These are phyloP conservation scores for Chelonus insularis DNA, from an alignment of 1,140 invertebrate species.

Conservation along the genomic window DNA sequence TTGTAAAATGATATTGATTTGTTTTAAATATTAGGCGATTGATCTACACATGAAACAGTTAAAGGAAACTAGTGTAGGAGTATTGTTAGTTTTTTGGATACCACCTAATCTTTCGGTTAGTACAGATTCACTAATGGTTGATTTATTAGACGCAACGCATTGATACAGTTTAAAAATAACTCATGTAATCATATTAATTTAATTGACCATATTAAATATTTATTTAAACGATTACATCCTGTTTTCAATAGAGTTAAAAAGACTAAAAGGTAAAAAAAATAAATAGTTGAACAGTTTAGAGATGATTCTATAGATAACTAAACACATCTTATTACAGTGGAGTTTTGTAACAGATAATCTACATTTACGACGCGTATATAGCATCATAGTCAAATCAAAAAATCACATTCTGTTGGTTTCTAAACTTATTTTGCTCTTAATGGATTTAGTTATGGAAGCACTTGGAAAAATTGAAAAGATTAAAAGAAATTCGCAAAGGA, in stretches of 20 bases:
- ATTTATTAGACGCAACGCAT: conserved; percentile 54
- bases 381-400: conserved; percentile 59
- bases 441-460: conserved; percentile 65
- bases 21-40: conserved; percentile 40
- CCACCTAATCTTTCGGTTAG: conserved; percentile 52
- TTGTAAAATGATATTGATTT: conserved; percentile 1
- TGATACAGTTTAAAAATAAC: conserved; percentile 57
- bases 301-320: too few relatives aligned
- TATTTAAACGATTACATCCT: conserved; percentile 54
- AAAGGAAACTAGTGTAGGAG: conserved; percentile 55
- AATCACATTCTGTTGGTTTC: conserved; percentile 66
- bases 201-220: conserved; percentile 50
- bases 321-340: conserved; percentile 37
- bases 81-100: conserved; percentile 57
- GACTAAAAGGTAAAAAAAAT: conserved; percentile 51
- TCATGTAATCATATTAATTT: conserved; percentile 57
- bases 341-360: conserved; percentile 61
- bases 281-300: too few relatives aligned
- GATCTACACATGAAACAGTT: conserved; percentile 58
- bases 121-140: conserved; percentile 50
- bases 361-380: conserved; percentile 65
- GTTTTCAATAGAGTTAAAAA: conserved; percentile 61
- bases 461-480: conserved; percentile 68
- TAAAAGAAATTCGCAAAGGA: conserved; percentile 63
- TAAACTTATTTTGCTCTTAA: conserved; percentile 67